Evolutionary conservation across 2,888 invertebrate species (phyloP).

Genomic region (Watsonalla cultraria): DNA sequence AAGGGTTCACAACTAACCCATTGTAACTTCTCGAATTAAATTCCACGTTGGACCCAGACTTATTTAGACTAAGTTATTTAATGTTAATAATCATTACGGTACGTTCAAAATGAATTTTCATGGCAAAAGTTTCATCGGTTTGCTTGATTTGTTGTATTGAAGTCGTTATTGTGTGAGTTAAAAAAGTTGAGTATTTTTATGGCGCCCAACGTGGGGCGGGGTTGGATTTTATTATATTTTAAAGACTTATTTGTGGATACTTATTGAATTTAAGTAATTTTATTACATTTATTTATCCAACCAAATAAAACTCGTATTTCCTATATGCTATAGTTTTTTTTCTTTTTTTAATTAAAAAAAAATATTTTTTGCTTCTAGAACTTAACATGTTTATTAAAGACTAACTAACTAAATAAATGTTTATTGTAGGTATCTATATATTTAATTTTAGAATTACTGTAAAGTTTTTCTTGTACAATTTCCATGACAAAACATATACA

Average conservation of each 20-base stretch:
- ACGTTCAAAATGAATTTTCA: neutral
- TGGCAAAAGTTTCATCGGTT: neutral
- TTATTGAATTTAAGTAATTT: neutral
- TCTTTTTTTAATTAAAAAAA: neutral
- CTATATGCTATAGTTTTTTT: neutral
- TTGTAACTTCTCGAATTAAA: constrained; percentile 61
- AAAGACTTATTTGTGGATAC: neutral
- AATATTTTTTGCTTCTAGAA: too few relatives aligned
- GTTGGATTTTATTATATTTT: neutral
- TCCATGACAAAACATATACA: too few relatives aligned
- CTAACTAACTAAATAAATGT: too few relatives aligned
- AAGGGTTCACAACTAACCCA: constrained; percentile 54
- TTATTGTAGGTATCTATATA: too few relatives aligned
- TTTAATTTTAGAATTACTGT: too few relatives aligned
- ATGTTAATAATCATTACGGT: neutral
- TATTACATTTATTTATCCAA: neutral
- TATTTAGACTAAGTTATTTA: constrained; percentile 10
- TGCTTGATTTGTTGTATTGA: neutral
- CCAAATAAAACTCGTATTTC: too few relatives aligned
- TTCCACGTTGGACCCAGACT: constrained; percentile 39
- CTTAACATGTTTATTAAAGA: neutral
- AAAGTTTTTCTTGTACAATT: too few relatives aligned
- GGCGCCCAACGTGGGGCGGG: constrained; percentile 1
- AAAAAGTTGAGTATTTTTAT: neutral
- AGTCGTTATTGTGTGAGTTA: neutral